Conservation (phyloP, 1,140 invertebrate genomes). For the Hyposmocoma kahamanoa region DNA sequence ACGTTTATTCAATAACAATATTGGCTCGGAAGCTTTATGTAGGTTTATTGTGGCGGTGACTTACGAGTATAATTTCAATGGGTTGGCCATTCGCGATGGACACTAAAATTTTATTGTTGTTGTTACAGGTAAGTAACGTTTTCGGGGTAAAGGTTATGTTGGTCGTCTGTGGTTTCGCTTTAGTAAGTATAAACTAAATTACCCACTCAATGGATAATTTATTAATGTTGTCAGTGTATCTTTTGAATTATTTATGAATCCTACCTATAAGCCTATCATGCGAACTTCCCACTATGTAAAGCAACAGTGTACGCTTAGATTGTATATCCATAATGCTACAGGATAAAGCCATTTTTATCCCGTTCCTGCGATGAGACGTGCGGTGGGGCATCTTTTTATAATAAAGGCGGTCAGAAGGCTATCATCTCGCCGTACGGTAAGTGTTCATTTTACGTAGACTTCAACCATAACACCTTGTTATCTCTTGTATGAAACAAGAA, state of each 20-base stretch:
- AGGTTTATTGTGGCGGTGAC: background rate
- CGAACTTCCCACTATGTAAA: too few relatives aligned
- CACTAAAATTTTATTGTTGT: background rate
- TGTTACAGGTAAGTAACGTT: background rate
- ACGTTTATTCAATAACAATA: constrained; percentile 6
- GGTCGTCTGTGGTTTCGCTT: too few relatives aligned
- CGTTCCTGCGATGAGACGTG: background rate
- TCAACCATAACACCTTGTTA: background rate
- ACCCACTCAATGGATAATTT: too few relatives aligned
- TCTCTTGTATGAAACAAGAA: too few relatives aligned
- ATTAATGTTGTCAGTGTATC: too few relatives aligned
- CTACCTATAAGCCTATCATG: too few relatives aligned
- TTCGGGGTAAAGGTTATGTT: too few relatives aligned
- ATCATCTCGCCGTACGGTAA: background rate
- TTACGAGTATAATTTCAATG: background rate
- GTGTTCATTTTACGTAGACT: background rate
- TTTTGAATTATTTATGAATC: too few relatives aligned
- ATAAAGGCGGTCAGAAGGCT: background rate
- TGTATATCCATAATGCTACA: too few relatives aligned
- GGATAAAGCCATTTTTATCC: constrained; percentile 1
- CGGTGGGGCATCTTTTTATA: background rate
- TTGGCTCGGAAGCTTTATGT: background rate
- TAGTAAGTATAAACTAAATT: too few relatives aligned
- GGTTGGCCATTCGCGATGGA: too few relatives aligned
- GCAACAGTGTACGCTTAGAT: too few relatives aligned